These are phyloP conservation scores for Sciurus carolinensis DNA, from an alignment of 2,797 vertebrate species.

Conservation along the genomic window DNA sequence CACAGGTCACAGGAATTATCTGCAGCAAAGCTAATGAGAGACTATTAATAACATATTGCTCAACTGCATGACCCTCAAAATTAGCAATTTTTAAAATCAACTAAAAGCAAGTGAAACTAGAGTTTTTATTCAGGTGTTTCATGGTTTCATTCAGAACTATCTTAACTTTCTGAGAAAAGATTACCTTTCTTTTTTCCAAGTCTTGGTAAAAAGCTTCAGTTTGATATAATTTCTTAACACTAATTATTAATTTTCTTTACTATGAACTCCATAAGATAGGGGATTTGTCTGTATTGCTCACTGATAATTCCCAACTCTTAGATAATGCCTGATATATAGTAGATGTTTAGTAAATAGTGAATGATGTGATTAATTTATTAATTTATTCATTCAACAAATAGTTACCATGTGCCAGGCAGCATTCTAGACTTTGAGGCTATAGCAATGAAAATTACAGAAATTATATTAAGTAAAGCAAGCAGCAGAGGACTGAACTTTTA, in stretches of 20 bases:
- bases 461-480: too few species aligned
- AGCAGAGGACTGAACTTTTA: too few species aligned
- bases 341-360: neutral
- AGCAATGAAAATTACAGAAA: neutral
- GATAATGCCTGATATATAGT: neutral
- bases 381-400: conserved; percentile 22
- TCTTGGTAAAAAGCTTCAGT: neutral
- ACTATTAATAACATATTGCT: neutral
- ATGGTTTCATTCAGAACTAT: neutral
- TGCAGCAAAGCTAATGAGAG: neutral
- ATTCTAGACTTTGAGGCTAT: neutral
- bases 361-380: neutral
- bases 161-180: conserved; percentile 25
- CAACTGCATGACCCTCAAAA: neutral
- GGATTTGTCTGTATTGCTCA: neutral
- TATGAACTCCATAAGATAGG: neutral
- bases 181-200: neutral
- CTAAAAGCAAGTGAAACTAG: neutral
- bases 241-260: conserved; percentile 10
- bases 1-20: neutral
- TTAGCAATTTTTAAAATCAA: neutral
- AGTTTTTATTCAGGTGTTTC: neutral
- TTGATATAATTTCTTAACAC: neutral
- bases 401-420: neutral
- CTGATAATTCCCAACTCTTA: neutral